phyloP scores from a whole-genome alignment of 2,888 invertebrate species.

The Brachypterus glaber region DNA sequence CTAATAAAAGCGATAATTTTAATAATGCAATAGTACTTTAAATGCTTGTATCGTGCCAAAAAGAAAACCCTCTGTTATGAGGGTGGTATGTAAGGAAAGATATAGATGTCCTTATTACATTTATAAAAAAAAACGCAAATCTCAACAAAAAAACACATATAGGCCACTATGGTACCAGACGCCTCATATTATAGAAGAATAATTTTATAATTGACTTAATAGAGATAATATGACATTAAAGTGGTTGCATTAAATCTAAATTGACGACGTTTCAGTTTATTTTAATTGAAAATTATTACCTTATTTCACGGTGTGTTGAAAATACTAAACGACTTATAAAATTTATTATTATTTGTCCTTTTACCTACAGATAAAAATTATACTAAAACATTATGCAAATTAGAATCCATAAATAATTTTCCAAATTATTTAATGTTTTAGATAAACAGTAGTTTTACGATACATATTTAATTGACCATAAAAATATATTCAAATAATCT shows the following conservation, averaged over 20 bases:
- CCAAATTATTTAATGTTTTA: constrained; percentile 4
- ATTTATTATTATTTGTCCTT: constrained; percentile 1
- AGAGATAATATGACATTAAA: constrained; percentile 13
- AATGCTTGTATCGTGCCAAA: no score
- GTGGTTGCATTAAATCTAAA: constrained; percentile 26
- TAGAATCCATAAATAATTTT: background rate
- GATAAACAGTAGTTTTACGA: constrained; percentile 21
- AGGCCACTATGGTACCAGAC: no score
- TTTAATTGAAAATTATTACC: constrained; percentile 31
- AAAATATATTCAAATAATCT: constrained; percentile 9
- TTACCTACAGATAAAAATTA: background rate
- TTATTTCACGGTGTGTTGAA: constrained; percentile 29
- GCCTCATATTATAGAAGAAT: no score
- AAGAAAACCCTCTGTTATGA: no score
- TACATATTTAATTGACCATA: constrained; percentile 22
- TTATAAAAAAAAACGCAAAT: no score
- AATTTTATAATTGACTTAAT: constrained; percentile 4
- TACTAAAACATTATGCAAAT: constrained; percentile 3
- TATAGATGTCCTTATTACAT: no score
- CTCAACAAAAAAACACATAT: no score
- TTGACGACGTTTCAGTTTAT: constrained; percentile 25
- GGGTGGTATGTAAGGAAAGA: no score
- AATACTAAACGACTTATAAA: constrained; percentile 22
- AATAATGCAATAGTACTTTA: no score
- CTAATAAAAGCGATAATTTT: no score